A percentile compares a stretch with the other conserved stretches of the same genome.
Evolutionary conservation across 2,888 invertebrate genomes (phyloP).

Genomic region (Zeuzera pyrina): DNA sequence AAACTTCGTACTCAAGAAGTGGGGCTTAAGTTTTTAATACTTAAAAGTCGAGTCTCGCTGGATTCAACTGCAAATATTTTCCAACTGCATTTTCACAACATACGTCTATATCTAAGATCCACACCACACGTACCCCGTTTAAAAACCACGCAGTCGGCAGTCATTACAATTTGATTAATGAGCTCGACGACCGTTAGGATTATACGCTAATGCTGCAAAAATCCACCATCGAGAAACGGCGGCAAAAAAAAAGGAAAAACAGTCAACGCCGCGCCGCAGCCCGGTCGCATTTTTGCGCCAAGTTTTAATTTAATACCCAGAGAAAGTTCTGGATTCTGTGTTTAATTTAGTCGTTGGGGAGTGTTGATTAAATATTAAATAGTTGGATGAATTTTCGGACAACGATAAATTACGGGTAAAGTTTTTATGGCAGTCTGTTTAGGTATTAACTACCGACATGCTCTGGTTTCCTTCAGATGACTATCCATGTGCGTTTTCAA

Average conservation of each 20-base stretch:
- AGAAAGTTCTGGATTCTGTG: conserved; percentile 19
- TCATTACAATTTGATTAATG: conserved; percentile 61
- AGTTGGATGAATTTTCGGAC: conserved; percentile 22
- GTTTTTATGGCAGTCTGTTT: too few relatives aligned
- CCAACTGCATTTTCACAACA: too few relatives aligned
- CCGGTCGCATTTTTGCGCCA: conserved; percentile 18
- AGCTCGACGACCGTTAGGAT: conserved; percentile 29
- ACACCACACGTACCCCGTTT: conserved; percentile 10
- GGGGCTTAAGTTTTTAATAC: too few relatives aligned
- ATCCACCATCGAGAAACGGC: conserved; percentile 13
- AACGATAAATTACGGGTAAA: too few relatives aligned
- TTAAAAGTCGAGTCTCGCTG: too few relatives aligned
- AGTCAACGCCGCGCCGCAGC: conserved; percentile 10
- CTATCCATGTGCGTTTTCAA: too few relatives aligned
- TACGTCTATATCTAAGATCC: conserved; percentile 7
- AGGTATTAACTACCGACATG: too few relatives aligned
- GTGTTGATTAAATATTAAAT: conserved; percentile 34
- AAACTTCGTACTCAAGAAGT: too few relatives aligned
- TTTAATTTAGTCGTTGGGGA: conserved; percentile 4
- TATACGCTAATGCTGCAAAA: conserved; percentile 41
- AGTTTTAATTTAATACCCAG: conserved; percentile 27
- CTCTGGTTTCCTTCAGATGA: too few relatives aligned
- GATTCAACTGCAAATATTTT: too few relatives aligned
- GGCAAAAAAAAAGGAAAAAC: conserved; percentile 13
- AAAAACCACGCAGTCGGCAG: conserved; percentile 20